Evolutionary conservation across 2,797 vertebrate species (phyloP).

Genomic region (Brachyalestes nurse): DNA sequence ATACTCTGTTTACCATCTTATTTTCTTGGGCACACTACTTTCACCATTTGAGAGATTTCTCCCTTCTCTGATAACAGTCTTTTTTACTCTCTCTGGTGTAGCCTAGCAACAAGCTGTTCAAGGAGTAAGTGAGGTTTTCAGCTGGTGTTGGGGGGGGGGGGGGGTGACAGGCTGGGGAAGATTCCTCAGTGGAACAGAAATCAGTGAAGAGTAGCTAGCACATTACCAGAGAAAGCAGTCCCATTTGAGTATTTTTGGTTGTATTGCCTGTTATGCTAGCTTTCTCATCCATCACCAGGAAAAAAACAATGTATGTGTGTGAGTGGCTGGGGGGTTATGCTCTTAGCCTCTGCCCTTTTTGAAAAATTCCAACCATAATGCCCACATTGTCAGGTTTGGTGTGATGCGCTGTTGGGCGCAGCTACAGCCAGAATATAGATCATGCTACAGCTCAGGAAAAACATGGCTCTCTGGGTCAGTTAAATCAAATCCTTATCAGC

Average conservation of each 20-base stretch:
- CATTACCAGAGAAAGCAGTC: slow-evolving; percentile 40
- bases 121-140: slow-evolving; percentile 61
- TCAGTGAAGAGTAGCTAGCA: slow-evolving; percentile 25
- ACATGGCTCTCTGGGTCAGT: slow-evolving; percentile 54
- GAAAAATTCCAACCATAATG: neutral
- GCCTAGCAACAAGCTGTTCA: slow-evolving; percentile 64
- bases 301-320: too few species aligned
- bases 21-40: slow-evolving; percentile 52
- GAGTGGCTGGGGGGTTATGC: neutral
- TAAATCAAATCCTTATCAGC: slow-evolving; percentile 64
- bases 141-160: slow-evolving; percentile 42
- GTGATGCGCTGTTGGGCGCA: slow-evolving; percentile 5
- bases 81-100: slow-evolving; percentile 61
- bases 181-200: slow-evolving; percentile 49
- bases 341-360: neutral
- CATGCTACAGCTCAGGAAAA: slow-evolving; percentile 39
- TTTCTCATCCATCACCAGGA: neutral
- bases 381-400: slow-evolving; percentile 11
- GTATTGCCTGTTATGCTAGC: slow-evolving; percentile 18
- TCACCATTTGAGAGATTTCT: slow-evolving; percentile 58
- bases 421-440: slow-evolving; percentile 51
- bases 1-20: slow-evolving; percentile 59
- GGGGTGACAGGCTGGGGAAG: slow-evolving; percentile 48
- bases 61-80: slow-evolving; percentile 61
- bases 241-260: slow-evolving; percentile 44